Conservation (phyloP, 2,888 invertebrate species). For the Drosophila stalkeri region DNA sequence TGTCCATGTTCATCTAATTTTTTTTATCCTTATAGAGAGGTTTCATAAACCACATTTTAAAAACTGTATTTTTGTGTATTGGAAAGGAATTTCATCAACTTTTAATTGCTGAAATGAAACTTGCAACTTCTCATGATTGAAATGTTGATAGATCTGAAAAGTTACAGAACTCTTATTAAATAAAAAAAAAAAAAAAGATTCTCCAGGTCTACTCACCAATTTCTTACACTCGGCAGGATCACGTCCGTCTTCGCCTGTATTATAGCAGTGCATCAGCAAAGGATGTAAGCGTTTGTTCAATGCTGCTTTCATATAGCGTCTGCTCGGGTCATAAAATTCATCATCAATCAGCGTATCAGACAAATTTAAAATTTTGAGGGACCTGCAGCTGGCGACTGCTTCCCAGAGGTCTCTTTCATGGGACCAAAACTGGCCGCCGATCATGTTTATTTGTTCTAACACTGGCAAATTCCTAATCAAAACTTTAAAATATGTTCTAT, state of each 20-base stretch:
- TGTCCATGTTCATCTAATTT: too few species aligned
- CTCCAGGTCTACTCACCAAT: background rate
- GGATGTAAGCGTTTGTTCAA: background rate
- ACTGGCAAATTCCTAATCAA: background rate
- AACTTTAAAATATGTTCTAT: background rate
- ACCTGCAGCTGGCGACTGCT: background rate
- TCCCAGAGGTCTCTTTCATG: conserved; percentile 1
- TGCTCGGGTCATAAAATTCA: background rate
- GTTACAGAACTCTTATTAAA: too few species aligned
- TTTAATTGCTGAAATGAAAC: too few species aligned
- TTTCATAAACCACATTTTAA: too few species aligned
- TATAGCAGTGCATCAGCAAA: background rate
- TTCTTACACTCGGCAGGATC: background rate
- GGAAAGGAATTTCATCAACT: too few species aligned
- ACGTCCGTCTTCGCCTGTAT: background rate
- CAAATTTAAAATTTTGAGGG: conserved; percentile 1
- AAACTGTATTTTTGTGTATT: too few species aligned
- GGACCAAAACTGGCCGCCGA: background rate
- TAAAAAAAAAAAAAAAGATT: too few species aligned
- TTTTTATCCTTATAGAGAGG: too few species aligned
- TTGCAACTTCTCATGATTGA: too few species aligned
- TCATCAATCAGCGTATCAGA: background rate
- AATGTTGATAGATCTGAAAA: too few species aligned
- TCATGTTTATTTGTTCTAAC: background rate
- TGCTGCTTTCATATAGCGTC: background rate